Conservation (phyloP, 1,140 invertebrate species). For the Bombus picipes region DNA sequence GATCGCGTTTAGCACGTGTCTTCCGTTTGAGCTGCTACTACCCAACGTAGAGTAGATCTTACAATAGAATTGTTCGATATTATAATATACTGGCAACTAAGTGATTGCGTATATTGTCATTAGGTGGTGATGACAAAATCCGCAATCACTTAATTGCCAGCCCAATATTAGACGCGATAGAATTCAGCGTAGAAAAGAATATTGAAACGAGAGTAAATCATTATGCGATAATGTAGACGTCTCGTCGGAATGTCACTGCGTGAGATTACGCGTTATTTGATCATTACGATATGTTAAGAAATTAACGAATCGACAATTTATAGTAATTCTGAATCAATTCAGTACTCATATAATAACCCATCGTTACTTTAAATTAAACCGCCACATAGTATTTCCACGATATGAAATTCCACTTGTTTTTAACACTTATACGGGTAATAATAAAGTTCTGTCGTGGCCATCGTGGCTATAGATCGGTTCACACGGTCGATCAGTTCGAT, state of each 20-base stretch:
- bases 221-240: no score
- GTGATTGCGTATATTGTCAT: no score
- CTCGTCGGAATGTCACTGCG: no score
- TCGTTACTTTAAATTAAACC: not conserved
- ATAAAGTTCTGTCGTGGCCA: not conserved
- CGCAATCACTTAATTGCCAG: no score
- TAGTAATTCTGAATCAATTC: no score
- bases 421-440: slow-evolving; percentile 38
- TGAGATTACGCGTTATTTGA: no score
- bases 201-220: no score
- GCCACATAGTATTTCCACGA: not conserved
- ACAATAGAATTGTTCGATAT: not conserved
- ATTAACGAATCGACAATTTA: no score
- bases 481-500: slow-evolving; percentile 71
- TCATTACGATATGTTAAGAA: no score
- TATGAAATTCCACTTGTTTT: not conserved
- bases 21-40: not conserved
- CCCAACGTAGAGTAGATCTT: not conserved
- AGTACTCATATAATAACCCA: not conserved
- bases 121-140: no score
- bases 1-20: not conserved
- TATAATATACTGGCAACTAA: not conserved
- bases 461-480: slow-evolving; percentile 49
- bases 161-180: not conserved
- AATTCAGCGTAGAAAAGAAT: not conserved